These are phyloP conservation scores for Hippocampus guttulatus DNA, from an alignment of 2,113 vertebrate species.

Conservation along the genomic window DNA sequence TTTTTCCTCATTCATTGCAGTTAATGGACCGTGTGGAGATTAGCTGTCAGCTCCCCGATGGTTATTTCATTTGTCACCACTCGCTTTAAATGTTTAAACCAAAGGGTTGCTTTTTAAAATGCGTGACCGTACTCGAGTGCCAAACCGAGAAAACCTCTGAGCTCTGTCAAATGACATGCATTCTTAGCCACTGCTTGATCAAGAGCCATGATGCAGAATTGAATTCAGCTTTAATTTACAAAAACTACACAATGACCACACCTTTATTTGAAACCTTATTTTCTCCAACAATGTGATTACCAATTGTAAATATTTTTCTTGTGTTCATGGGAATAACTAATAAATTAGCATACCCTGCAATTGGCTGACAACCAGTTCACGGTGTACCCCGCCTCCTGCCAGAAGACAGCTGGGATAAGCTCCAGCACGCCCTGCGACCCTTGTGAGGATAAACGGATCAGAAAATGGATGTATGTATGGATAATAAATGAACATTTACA, in stretches of 20 bases:
- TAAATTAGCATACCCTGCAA: not conserved
- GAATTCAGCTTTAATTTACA: conserved; percentile 20
- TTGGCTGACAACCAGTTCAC: too few relatives aligned
- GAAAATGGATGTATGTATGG: too few relatives aligned
- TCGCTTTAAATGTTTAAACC: conserved; percentile 7
- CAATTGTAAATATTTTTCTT: not conserved
- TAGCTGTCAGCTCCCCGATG: conserved; percentile 14
- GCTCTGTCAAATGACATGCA: conserved; percentile 6
- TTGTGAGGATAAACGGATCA: too few relatives aligned
- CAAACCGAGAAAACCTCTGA: not conserved
- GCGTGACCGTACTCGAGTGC: not conserved
- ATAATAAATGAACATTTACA: not conserved
- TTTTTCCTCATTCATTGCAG: conserved; percentile 22
- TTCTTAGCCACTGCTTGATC: not conserved
- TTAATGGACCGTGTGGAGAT: conserved; percentile 25
- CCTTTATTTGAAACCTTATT: not conserved
- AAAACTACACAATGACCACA: not conserved
- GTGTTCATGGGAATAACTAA: not conserved
- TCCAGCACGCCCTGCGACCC: too few relatives aligned
- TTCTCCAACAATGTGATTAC: not conserved
- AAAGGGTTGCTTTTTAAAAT: conserved; percentile 11
- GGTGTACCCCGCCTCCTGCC: too few relatives aligned
- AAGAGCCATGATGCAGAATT: conserved; percentile 11
- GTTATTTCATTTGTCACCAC: conserved; percentile 16
- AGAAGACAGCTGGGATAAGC: too few relatives aligned